Base-by-base conservation (phyloP, 2,113 vertebrate species). In the Anoplopoma fimbria region DNA sequence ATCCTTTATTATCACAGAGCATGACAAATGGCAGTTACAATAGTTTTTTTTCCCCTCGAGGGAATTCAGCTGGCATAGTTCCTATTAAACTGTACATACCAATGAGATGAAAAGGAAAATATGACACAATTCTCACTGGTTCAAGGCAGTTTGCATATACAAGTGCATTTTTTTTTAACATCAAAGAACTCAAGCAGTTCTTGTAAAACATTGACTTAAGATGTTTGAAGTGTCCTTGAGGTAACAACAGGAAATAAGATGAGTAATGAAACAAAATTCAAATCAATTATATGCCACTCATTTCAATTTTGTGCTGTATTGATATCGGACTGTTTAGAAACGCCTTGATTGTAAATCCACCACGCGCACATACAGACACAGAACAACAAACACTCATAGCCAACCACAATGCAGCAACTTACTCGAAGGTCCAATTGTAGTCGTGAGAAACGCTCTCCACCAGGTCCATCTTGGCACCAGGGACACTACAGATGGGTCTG, bases 371-470 rank as follows among this genome's bases (percentile, higher is more conserved):
- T 17, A 42, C 9, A 69, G 4, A 69, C 47, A 82, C 1, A 2
- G 6, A 74, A 53, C 49, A 62, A 40, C 29, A 81, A 36, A 73
- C n/a, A 45, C 12, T 34, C n/a, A 49, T 23, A 83, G 45, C n/a
- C 19, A 45, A 34, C 5, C 71, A 42, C 27, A 45, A 36, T 6
- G 4, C 33, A 63, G 21, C 1, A 23, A 96, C 97, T 96, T 92
- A 99, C 98, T 94, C 95, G 75, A 99, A 99, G 0, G 97, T 98
- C 98, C 98, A 98, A 90, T 99, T 99, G 85, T 98, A 99, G 86
- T 99, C 97, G 25, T 94, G 92, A 53, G 97, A 96, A 72, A 96
- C 94, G 29, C 95, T 95, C 88, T 99, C 97, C 89, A 98, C 88
- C 68, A 99, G 92, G 89, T 99, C 96, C 94, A 99, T 96, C 85